phyloP scores from a whole-genome alignment of 2,113 vertebrate genomes.

The Meriones unguiculatus region DNA sequence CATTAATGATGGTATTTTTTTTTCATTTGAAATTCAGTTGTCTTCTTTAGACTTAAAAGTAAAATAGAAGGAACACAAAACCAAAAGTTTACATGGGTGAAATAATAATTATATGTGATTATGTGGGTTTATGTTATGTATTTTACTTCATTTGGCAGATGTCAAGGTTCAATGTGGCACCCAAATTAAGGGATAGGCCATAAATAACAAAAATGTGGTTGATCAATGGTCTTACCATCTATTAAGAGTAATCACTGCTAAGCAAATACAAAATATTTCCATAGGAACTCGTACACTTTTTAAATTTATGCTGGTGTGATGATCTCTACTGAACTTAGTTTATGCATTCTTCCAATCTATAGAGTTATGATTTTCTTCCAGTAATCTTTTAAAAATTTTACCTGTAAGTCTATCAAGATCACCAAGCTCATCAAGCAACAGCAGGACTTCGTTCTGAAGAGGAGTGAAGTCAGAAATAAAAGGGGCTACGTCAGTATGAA shows the following conservation, averaged over 20 bases:
- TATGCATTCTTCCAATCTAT: neutral
- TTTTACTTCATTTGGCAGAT: neutral
- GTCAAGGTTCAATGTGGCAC: neutral
- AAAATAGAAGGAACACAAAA: neutral
- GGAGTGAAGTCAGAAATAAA: slow-evolving; percentile 81
- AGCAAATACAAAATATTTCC: neutral
- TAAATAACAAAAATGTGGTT: neutral
- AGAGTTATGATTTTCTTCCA: neutral
- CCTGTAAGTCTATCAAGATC: slow-evolving; percentile 78
- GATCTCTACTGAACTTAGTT: neutral
- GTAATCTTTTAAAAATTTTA: slow-evolving; percentile 54
- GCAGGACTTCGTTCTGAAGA: slow-evolving; percentile 82
- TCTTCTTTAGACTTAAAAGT: neutral
- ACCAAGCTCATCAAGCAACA: slow-evolving; percentile 60
- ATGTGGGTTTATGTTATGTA: neutral
- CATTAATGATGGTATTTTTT: neutral
- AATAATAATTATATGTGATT: neutral
- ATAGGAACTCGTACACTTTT: neutral
- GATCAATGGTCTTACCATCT: neutral
- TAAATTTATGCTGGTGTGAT: neutral
- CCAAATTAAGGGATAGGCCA: neutral
- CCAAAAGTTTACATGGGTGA: neutral
- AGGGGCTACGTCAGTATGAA: slow-evolving; percentile 69
- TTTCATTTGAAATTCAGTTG: neutral
- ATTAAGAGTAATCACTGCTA: neutral